Percentiles rank a stretch among this genome's conserved stretches.
Conservation (phyloP, 2,113 vertebrate species). For the Donacobius atricapilla region DNA sequence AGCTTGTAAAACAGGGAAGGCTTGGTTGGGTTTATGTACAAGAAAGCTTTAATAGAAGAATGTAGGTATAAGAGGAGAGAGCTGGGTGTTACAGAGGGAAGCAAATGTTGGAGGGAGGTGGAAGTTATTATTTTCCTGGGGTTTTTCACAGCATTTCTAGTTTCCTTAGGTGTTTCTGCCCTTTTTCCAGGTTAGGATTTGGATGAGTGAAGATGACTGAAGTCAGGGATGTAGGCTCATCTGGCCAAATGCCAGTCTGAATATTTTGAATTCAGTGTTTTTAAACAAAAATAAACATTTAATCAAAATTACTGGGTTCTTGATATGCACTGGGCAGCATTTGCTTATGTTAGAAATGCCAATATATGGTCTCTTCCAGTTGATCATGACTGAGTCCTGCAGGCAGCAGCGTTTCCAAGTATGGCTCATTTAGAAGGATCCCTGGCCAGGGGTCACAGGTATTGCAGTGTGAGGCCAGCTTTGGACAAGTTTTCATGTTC, state of each 20-base stretch:
- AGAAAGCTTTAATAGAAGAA: neutral
- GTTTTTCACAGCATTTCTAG: neutral
- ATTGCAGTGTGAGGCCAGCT: constrained; percentile 41
- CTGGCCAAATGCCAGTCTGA: neutral
- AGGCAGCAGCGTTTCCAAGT: constrained; percentile 10
- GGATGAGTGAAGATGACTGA: neutral
- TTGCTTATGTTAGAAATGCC: neutral
- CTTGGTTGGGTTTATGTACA: neutral
- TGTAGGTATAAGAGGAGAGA: neutral
- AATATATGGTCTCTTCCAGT: neutral
- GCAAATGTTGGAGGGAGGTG: neutral
- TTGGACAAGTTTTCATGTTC: neutral
- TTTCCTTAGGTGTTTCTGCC: neutral
- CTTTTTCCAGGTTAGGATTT: neutral
- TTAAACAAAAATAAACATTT: neutral
- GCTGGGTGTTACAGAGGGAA: neutral
- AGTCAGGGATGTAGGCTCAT: neutral
- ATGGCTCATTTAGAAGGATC: constrained; percentile 3
- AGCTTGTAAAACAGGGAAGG: neutral
- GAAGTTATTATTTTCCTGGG: neutral
- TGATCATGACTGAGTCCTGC: rapidly evolving
- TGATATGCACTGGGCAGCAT: neutral
- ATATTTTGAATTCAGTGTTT: neutral
- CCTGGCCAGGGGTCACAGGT: neutral
- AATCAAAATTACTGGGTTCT: neutral